Evolutionary conservation across 2,888 invertebrate species (phyloP).

Genomic region (Dynastes hyllus): DNA sequence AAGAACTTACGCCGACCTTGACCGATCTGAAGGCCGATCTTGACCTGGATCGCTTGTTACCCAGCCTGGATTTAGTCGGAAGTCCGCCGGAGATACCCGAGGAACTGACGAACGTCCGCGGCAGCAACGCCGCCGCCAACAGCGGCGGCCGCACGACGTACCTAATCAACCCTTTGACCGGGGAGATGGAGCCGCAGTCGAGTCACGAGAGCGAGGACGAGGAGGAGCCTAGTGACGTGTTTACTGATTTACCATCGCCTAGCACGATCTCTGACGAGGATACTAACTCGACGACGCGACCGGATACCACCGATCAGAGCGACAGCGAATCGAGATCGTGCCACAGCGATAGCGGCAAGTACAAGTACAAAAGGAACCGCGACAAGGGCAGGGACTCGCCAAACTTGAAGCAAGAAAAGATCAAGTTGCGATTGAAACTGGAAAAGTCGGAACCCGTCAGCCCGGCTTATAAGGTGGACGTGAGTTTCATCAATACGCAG

Average conservation of each 20-base stretch:
- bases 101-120: conserved; percentile 64
- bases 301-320: conserved; percentile 67
- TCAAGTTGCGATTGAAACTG: conserved; percentile 86
- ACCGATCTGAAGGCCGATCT: conserved; percentile 68
- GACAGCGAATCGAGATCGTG: conserved; percentile 68
- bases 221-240: conserved; percentile 67
- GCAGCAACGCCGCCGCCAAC: conserved; percentile 68
- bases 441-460: conserved; percentile 88
- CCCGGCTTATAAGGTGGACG: conserved; percentile 87
- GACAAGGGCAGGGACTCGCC: conserved; percentile 68
- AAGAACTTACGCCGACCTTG: conserved; percentile 68
- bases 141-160: conserved; percentile 83
- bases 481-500: conserved; percentile 80
- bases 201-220: conserved; percentile 77
- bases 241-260: conserved; percentile 67
- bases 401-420: conserved; percentile 77
- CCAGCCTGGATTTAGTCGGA: conserved; percentile 75
- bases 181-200: conserved; percentile 87
- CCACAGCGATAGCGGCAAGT: conserved; percentile 66
- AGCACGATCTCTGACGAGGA: conserved; percentile 75
- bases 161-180: conserved; percentile 92
- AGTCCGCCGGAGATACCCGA: conserved; percentile 73
- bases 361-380: conserved; percentile 58
- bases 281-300: conserved; percentile 75
- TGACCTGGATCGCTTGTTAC: conserved; percentile 80